phyloP scores from a whole-genome alignment of 2,888 invertebrate genomes.

The Cryptocheilus praepositus region DNA sequence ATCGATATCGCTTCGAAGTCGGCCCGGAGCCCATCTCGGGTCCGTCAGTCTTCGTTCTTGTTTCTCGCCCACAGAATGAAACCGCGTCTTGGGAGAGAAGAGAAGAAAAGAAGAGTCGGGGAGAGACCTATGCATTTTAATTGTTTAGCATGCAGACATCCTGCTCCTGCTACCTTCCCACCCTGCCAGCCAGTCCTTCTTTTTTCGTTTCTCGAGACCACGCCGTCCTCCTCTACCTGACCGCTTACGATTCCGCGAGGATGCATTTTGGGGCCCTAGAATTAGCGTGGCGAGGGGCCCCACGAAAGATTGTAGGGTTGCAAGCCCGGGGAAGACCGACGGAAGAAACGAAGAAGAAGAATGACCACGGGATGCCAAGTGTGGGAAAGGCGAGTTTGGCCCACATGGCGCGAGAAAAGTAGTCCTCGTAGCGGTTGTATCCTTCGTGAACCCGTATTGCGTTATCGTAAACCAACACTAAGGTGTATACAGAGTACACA shows the following conservation, averaged over 20 bases:
- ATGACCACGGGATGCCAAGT: slow-evolving; percentile 56
- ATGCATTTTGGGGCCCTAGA: slow-evolving; percentile 64
- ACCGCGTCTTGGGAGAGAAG: slow-evolving; percentile 1
- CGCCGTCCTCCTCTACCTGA: slow-evolving; percentile 37
- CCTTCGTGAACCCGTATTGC: too few species aligned
- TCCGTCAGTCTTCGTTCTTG: too few species aligned
- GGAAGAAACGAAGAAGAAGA: slow-evolving; percentile 52
- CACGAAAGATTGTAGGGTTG: slow-evolving; percentile 67
- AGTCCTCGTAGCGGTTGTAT: neutral
- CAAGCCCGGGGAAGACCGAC: slow-evolving; percentile 38
- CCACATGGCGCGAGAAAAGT: slow-evolving; percentile 55
- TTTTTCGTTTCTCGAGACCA: slow-evolving; percentile 20
- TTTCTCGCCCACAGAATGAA: too few species aligned
- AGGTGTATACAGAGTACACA: too few species aligned
- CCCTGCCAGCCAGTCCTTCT: slow-evolving; percentile 19
- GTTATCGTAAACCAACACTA: too few species aligned
- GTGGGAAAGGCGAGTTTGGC: slow-evolving; percentile 64
- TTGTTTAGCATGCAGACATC: slow-evolving; percentile 49
- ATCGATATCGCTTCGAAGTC: too few species aligned
- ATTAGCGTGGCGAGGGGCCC: slow-evolving; percentile 63
- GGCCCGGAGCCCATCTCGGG: too few species aligned
- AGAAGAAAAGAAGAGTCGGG: neutral
- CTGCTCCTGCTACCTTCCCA: slow-evolving; percentile 5
- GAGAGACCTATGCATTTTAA: slow-evolving; percentile 48
- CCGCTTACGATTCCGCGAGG: slow-evolving; percentile 58